Evolutionary conservation across 2,113 vertebrate genomes (phyloP).

Genomic region (Spizaetus ornatus): DNA sequence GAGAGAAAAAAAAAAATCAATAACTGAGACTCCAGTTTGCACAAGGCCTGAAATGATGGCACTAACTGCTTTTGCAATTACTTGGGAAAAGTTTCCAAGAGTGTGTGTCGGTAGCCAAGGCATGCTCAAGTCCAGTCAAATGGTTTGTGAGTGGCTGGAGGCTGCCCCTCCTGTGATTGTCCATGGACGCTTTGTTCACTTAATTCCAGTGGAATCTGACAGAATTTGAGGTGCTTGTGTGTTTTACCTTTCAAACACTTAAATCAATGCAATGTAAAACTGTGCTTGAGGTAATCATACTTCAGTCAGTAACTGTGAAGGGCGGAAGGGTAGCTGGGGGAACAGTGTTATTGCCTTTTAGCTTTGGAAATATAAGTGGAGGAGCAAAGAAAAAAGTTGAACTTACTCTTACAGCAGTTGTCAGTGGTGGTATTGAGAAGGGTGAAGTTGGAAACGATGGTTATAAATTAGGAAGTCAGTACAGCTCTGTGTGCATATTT

Average conservation of each 20-base stretch:
- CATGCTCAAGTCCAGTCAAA: neutral
- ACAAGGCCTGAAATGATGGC: neutral
- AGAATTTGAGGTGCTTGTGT: neutral
- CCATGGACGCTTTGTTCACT: rapidly evolving
- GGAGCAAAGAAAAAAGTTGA: neutral
- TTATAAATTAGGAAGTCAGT: neutral
- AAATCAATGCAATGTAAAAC: neutral
- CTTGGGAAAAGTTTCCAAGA: neutral
- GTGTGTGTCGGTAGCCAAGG: neutral
- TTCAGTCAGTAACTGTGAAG: neutral
- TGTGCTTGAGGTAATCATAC: neutral
- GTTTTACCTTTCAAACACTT: neutral
- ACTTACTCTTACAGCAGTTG: neutral
- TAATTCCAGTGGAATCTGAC: neutral
- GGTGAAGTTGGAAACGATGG: neutral
- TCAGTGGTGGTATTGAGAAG: neutral
- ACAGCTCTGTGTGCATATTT: neutral
- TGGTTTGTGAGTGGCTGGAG: neutral
- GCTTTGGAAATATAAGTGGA: neutral
- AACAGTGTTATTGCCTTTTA: neutral
- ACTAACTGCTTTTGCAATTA: neutral
- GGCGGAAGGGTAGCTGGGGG: neutral
- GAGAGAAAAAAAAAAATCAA: neutral
- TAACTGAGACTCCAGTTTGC: neutral
- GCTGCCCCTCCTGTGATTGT: neutral